Evolutionary conservation across 2,888 invertebrate genomes (phyloP), one percentile per base, ranked within the genome.

Genomic region (Andrena bucephala): DNA sequence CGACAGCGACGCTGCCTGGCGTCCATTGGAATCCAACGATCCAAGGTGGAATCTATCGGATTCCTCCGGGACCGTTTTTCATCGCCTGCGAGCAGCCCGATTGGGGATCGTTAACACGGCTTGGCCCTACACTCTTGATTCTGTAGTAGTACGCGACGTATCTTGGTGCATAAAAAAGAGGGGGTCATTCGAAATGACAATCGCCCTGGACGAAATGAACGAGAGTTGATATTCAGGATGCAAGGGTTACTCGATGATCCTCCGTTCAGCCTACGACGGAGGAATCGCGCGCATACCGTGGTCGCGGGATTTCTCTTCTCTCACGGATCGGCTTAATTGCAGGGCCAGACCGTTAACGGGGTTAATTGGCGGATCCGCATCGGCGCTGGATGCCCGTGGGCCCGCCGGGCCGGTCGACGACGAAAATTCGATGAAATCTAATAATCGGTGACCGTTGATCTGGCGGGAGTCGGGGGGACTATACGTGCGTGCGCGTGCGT

Each of bases 341-440:
- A 72, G 81, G 74, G 72, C 77, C 72, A 62, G 74, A n/a, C 75
- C 81, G 85, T 70, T 83, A 79, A 87, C 83, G 73, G 76, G 84
- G 83, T 88, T 88, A 88, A 88, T 87, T 83, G 85, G 77, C 62
- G 80, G 80, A 84, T 76, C 67, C 81, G 85, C 67, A 83, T 83
- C 68, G 42, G 65, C 70, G 68, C 77, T 79, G 85, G 83, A 87
- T 68, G 71, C 65, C 72, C 65, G 52, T 63, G 48, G 62, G 48
- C 77, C 73, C 36, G 27, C 59, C 68, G 50, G 73, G 71, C 57
- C 77, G 59, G 63, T 71, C 76, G 79, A 83, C 73, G 81, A 87
- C 84, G 85, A 87, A 89, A 90, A 90, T 88, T 88, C 87, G 90
- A 91, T 87, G 89, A 90, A 90, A 90, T 88, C 89, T 89, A 90